Base-by-base conservation (phyloP, 2,113 vertebrate genomes). In the Phylloscopus trochilus region DNA sequence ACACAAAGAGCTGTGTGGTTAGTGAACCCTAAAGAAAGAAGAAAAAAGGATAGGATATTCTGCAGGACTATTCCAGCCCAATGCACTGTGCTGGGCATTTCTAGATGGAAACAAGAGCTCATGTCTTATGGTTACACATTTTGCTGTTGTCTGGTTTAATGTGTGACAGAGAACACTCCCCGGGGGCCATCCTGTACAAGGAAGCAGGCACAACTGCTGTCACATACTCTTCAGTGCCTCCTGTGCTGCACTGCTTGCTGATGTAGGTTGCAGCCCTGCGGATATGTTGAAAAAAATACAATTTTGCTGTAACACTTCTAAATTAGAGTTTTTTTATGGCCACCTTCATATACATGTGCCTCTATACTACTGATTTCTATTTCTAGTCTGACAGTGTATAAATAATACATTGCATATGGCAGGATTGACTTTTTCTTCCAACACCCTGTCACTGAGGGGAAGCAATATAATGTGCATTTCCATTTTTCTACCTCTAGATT, bases 151-250 rank as follows among this genome's bases (percentile, higher is more conserved):
- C 15, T 63, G 52, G 31, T 67, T 92, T 84, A 55, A 74, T 21
- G 23, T 33, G 55, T 59, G 33, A 39, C 12, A n/a, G 59, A 79
- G 77, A 73, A 47, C 8, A 26, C 0, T 19, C 21, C 3, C 19
- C 1, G 0, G 7, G 37, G 10, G 17, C 31, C 23, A 66, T 11
- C 58, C 43, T 4, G 1, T 9, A 11, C 6, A 33, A 41, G 35
- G 27, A 76, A 13, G 28, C 22, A 68, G 63, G 63, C 63, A 63
- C 31, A 83, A 13, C 15, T 63, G 26, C 35, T 87, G 78, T 55
- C 53, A 19, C 1, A 5, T 12, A 18, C 31, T 58, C n/a, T 31
- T 21, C 35, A 59, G 44, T 31, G 17, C 24, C 31, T 73, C 39
- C 41, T 47, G 55, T 47, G 67, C 56, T 56, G 60, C 9, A 7